Conservation (phyloP, 2,888 invertebrate genomes). For the Watsonalla binaria region DNA sequence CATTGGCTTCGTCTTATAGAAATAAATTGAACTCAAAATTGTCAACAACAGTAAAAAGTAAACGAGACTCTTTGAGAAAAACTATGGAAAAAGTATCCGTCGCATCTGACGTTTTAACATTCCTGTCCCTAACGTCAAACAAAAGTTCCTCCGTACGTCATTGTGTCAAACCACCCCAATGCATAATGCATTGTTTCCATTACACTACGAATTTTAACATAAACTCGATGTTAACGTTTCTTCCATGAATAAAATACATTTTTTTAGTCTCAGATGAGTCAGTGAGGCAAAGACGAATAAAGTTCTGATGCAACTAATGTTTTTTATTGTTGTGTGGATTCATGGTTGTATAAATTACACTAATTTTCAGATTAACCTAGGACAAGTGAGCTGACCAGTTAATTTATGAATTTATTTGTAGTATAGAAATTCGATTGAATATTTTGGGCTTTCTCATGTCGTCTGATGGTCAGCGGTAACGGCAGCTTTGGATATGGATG, state of each 20-base stretch:
- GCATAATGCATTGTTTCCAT: conserved; percentile 77
- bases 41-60: conserved; percentile 40
- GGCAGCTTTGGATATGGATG: no score
- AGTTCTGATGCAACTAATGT: conserved; percentile 38
- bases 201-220: conserved; percentile 76
- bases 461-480: no score
- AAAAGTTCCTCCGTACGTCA: conserved; percentile 70
- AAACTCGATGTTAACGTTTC: conserved; percentile 73
- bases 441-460: no score
- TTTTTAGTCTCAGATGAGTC: conserved; percentile 45
- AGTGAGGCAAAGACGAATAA: conserved; percentile 31
- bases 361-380: no score
- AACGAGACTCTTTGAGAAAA: conserved; percentile 39
- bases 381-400: no score
- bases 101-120: conserved; percentile 57
- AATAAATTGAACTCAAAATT: conserved; percentile 56
- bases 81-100: conserved; percentile 54
- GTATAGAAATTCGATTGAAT: no score
- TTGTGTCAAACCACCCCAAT: conserved; percentile 63
- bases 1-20: conserved; percentile 50
- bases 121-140: conserved; percentile 64
- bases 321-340: conserved; percentile 30
- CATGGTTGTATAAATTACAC: conserved; percentile 5
- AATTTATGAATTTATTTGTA: no score
- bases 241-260: conserved; percentile 69